Evolutionary conservation across 1,140 invertebrate species (phyloP).

Genomic region (Drosophila nigrodunni): DNA sequence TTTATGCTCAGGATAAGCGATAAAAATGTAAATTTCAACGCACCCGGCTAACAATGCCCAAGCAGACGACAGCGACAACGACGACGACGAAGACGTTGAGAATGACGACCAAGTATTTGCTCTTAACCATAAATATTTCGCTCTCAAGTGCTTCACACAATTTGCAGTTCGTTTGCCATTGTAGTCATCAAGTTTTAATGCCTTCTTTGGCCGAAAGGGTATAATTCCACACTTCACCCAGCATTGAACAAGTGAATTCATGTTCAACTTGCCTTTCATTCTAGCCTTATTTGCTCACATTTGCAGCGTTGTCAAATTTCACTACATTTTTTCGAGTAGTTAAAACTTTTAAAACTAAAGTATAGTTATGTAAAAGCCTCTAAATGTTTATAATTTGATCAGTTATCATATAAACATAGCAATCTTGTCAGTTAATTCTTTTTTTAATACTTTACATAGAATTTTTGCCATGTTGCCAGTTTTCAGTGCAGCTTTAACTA

Average conservation of each 20-base stretch:
- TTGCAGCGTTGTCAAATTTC: too few relatives aligned
- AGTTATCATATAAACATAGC: too few relatives aligned
- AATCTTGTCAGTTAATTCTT: too few relatives aligned
- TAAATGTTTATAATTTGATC: too few relatives aligned
- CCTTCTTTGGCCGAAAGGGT: slow-evolving; percentile 32
- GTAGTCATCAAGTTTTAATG: slow-evolving; percentile 45
- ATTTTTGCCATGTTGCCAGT: neutral
- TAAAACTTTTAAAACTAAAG: too few relatives aligned
- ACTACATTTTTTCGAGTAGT: too few relatives aligned
- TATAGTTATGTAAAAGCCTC: too few relatives aligned
- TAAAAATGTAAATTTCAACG: slow-evolving; percentile 93
- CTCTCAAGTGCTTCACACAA: slow-evolving; percentile 75
- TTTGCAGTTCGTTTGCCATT: slow-evolving; percentile 73
- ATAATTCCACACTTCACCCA: slow-evolving; percentile 8
- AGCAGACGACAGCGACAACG: slow-evolving; percentile 17
- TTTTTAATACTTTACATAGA: too few relatives aligned
- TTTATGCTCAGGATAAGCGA: slow-evolving; percentile 98
- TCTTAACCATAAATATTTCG: slow-evolving; percentile 70
- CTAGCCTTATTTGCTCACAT: too few relatives aligned
- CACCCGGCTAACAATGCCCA: slow-evolving; percentile 52
- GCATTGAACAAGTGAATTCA: neutral
- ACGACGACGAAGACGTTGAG: slow-evolving; percentile 30
- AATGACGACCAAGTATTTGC: slow-evolving; percentile 48
- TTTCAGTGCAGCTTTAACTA: neutral
- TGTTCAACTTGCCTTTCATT: neutral